Conservation (phyloP, 2,888 invertebrate genomes). For the Ptychoptera contaminata region DNA sequence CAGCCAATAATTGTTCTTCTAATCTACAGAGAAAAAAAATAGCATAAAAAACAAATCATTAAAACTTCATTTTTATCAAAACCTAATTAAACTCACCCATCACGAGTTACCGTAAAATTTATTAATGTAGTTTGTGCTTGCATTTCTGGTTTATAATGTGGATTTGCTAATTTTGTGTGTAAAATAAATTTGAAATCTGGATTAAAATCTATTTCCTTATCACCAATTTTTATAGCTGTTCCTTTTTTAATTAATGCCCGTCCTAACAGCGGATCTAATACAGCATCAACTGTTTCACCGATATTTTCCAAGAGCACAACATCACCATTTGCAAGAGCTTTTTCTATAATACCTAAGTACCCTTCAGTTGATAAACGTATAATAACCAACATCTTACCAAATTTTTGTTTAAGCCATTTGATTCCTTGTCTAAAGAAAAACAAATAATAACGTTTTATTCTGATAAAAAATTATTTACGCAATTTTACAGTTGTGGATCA, state of each 20-base stretch:
- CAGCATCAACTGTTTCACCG: slow-evolving; percentile 81
- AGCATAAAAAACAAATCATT: neutral
- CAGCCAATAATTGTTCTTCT: slow-evolving; percentile 89
- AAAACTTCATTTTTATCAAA: neutral
- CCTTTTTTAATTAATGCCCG: slow-evolving; percentile 82
- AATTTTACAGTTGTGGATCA: slow-evolving; percentile 65
- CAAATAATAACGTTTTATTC: neutral
- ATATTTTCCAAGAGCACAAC: slow-evolving; percentile 80
- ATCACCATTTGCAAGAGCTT: slow-evolving; percentile 54
- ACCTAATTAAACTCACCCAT: slow-evolving; percentile 39
- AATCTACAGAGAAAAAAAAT: slow-evolving; percentile 37
- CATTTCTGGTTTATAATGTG: slow-evolving; percentile 94
- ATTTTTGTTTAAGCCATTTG: slow-evolving; percentile 88
- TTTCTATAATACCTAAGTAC: slow-evolving; percentile 72
- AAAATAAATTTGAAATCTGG: slow-evolving; percentile 67
- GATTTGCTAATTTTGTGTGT: slow-evolving; percentile 89
- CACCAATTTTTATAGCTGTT: slow-evolving; percentile 65
- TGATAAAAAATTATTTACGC: neutral
- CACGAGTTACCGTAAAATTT: slow-evolving; percentile 89
- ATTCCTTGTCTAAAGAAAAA: slow-evolving; percentile 51
- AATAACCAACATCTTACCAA: slow-evolving; percentile 53
- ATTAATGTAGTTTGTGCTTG: slow-evolving; percentile 93
- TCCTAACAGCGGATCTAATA: slow-evolving; percentile 78
- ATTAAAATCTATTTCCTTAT: slow-evolving; percentile 83
- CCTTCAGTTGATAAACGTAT: slow-evolving; percentile 66